Percentiles rank a stretch among this genome's conserved stretches.
Conservation (phyloP, 2,797 vertebrate species). For the Artibeus jamaicensis region DNA sequence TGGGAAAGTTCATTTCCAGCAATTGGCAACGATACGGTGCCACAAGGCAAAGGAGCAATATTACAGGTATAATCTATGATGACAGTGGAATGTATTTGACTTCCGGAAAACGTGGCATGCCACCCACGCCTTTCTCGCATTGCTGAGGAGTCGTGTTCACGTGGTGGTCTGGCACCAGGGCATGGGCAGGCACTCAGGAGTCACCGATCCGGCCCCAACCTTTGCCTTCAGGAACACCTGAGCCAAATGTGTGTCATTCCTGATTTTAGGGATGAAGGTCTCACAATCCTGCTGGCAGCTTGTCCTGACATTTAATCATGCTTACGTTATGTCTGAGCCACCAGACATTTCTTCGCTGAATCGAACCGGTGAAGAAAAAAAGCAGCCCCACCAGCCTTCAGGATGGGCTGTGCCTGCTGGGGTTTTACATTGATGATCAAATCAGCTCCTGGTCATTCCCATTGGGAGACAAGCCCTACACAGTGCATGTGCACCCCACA, state of each 20-base stretch:
- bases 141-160: background rate
- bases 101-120: background rate
- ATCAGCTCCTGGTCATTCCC: background rate
- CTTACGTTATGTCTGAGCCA: conserved; percentile 2
- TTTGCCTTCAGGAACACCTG: conserved; percentile 31
- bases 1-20: conserved; percentile 51
- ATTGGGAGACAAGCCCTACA: background rate
- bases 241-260: background rate
- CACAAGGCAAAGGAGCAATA: background rate
- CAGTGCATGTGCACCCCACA: background rate
- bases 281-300: conserved; percentile 48
- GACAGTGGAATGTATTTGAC: conserved; percentile 39
- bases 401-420: background rate
- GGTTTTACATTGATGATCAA: conserved; percentile 28
- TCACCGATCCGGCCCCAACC: conserved; percentile 19
- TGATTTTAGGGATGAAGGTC: conserved; percentile 64
- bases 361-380: conserved; percentile 12
- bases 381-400: background rate
- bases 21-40: background rate
- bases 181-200: background rate
- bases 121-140: background rate
- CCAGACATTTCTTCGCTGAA: background rate
- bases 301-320: conserved; percentile 38
- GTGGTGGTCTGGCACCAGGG: background rate
- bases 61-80: conserved; percentile 34